These are phyloP conservation scores for Dolichopus griseipennis DNA, from an alignment of 2,888 invertebrate species.

Conservation along the genomic window DNA sequence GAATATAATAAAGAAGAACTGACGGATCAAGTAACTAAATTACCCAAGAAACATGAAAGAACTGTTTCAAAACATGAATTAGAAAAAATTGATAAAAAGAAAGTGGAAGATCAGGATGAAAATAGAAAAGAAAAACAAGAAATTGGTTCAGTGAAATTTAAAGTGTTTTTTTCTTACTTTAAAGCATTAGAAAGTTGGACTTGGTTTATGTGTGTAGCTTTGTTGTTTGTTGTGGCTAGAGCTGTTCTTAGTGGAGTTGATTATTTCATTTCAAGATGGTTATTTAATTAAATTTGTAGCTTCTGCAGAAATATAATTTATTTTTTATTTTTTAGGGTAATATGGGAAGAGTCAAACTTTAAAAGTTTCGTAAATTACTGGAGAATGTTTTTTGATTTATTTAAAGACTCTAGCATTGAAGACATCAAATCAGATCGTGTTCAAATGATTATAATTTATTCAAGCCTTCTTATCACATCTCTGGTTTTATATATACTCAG, in stretches of 20 bases:
- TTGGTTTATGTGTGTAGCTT: constrained; percentile 25
- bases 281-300: constrained; percentile 13
- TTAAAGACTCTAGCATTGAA: background rate
- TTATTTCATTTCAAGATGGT: constrained; percentile 62
- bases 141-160: constrained; percentile 50
- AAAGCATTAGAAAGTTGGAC: constrained; percentile 42
- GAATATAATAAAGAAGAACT: constrained; percentile 9
- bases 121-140: constrained; percentile 46
- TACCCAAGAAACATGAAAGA: background rate
- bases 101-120: background rate
- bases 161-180: constrained; percentile 47
- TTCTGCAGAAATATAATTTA: background rate
- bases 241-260: constrained; percentile 53
- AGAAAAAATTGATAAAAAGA: background rate
- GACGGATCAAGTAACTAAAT: constrained; percentile 5
- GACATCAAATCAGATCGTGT: constrained; percentile 10
- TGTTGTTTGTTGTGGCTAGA: constrained; percentile 50
- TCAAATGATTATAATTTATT: constrained; percentile 19
- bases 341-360: constrained; percentile 22
- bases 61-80: background rate
- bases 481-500: constrained; percentile 47
- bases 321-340: constrained; percentile 20
- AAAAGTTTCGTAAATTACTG: background rate
- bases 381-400: background rate
- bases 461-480: constrained; percentile 16